These are phyloP conservation scores for Atta cephalotes DNA, from an alignment of 1,140 invertebrate genomes.

Conservation along the genomic window DNA sequence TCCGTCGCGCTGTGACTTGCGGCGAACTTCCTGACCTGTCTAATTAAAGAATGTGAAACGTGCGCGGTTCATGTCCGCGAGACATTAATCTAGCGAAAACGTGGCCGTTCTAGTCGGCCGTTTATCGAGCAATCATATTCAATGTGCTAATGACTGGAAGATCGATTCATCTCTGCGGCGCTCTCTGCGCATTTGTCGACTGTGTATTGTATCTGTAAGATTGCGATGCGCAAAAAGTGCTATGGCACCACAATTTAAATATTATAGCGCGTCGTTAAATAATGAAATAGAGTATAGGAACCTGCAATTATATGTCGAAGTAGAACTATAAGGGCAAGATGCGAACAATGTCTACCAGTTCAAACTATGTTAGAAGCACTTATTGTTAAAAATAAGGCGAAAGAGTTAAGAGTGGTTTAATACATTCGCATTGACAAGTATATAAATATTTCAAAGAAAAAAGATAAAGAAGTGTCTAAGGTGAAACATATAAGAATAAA, in stretches of 20 bases:
- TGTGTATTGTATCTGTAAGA: slow-evolving; percentile 11
- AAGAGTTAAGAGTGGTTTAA: slow-evolving; percentile 22
- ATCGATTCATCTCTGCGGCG: slow-evolving; percentile 78
- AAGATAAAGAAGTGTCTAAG: not conserved
- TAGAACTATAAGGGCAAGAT: not conserved
- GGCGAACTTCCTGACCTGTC: slow-evolving; percentile 69
- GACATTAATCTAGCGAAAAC: slow-evolving; percentile 85
- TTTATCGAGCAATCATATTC: slow-evolving; percentile 78
- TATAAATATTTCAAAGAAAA: slow-evolving; percentile 26
- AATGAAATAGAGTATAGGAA: slow-evolving; percentile 31
- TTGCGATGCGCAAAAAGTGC: not conserved
- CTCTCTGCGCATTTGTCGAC: slow-evolving; percentile 15
- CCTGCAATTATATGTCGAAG: slow-evolving; percentile 19
- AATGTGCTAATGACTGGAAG: slow-evolving; percentile 82
- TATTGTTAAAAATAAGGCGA: slow-evolving; percentile 2
- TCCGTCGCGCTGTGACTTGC: slow-evolving; percentile 47
- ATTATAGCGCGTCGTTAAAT: slow-evolving; percentile 17
- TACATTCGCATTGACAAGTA: slow-evolving; percentile 4
- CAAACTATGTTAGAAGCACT: slow-evolving; percentile 3
- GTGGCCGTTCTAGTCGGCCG: slow-evolving; percentile 75
- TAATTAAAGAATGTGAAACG: slow-evolving; percentile 82
- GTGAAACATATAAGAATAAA: not conserved
- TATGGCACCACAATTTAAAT: not conserved
- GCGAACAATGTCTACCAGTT: slow-evolving; percentile 15
- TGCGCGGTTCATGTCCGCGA: slow-evolving; percentile 77